Evolutionary conservation across 2,113 vertebrate genomes (phyloP).

Genomic region (Clarias batrachus): DNA sequence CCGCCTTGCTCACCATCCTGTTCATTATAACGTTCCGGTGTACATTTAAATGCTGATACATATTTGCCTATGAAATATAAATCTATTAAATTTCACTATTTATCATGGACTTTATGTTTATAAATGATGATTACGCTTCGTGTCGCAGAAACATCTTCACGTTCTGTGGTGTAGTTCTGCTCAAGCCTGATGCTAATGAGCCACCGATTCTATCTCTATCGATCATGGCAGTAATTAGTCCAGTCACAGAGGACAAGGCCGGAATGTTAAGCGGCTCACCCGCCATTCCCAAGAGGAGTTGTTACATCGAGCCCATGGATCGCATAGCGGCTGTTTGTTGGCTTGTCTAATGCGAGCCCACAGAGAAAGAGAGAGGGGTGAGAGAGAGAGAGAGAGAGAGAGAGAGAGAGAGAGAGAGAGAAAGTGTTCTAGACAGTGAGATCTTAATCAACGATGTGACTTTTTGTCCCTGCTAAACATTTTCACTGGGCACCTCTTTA

Average conservation of each 20-base stretch:
- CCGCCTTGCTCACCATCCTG: neutral
- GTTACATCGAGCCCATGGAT: constrained; percentile 35
- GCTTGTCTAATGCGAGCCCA: neutral
- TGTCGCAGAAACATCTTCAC: neutral
- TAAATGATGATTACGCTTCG: neutral
- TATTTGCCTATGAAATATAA: neutral
- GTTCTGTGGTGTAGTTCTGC: neutral
- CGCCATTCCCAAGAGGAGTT: constrained; percentile 48
- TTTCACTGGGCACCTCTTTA: constrained; percentile 30
- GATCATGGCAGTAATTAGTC: constrained; percentile 49
- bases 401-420: neutral
- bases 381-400: neutral
- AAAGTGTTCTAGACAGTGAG: neutral
- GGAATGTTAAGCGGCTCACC: constrained; percentile 48
- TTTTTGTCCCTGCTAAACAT: constrained; percentile 5
- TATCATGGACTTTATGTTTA: neutral
- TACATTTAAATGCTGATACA: neutral
- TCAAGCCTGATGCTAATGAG: neutral
- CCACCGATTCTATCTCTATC: neutral
- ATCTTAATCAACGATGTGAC: neutral
- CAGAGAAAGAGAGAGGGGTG: neutral
- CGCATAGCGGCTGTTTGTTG: constrained; percentile 35
- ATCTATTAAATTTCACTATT: neutral
- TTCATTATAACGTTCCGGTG: neutral
- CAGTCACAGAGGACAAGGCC: constrained; percentile 18